Conservation (phyloP, 1,140 invertebrate species). For the Orchestia grillus region DNA sequence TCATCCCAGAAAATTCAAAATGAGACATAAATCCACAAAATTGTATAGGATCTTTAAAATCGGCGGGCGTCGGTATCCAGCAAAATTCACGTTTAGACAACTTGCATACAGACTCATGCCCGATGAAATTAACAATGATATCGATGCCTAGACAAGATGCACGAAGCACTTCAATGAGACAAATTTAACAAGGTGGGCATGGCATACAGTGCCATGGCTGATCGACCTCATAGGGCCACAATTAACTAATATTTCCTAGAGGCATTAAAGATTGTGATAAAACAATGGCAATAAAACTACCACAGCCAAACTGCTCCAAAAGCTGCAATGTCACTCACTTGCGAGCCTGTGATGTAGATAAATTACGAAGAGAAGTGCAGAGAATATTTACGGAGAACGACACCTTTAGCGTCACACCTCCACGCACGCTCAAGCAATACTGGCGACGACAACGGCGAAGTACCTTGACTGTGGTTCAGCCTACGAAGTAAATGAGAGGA, state of each 20-base stretch:
- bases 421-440: neutral
- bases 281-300: neutral
- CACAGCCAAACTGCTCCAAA: neutral
- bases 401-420: neutral
- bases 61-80: too few species aligned
- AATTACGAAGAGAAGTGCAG: neutral
- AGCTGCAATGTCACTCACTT: neutral
- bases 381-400: neutral
- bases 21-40: too few species aligned
- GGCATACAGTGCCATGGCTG: neutral
- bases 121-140: too few species aligned
- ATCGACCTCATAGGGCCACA: neutral
- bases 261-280: neutral
- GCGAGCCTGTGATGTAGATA: neutral
- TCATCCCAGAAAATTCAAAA: too few species aligned
- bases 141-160: too few species aligned
- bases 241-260: neutral
- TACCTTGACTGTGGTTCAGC: neutral
- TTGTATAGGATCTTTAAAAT: too few species aligned
- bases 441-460: neutral
- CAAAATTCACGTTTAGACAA: too few species aligned
- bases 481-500: neutral
- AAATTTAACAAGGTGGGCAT: too few species aligned
- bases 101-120: too few species aligned
- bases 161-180: too few species aligned